Base-by-base conservation (phyloP, 2,113 vertebrate species). In the Oryzias celebensis region DNA sequence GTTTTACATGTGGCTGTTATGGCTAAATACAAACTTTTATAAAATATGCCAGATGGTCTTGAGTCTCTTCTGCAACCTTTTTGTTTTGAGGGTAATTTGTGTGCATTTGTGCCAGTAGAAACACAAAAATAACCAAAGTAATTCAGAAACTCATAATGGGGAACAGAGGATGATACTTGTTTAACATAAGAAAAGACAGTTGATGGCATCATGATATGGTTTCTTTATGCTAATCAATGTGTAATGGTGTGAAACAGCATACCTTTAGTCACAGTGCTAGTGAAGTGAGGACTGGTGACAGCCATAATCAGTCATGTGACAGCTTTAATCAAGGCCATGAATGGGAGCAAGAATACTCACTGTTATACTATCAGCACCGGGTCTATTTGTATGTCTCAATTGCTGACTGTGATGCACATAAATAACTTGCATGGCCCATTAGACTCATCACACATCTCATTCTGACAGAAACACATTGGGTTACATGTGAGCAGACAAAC, bases 341-440 rank as follows among this genome's bases (percentile, higher is more conserved):
- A 53, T 10, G 58, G 58, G 67, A 65, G 73, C 68, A 73, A 58
- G 48, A 65, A 52, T 20, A 58, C 68, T 58, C 18, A 24, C 46
- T 64, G 65, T 58, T 69, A 68, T 51, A 65, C 68, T 84, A 85
- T 81, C 77, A 83, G 80, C 71, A 74, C 52, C 0, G 17, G 69
- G 74, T 66, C 75, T 77, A 84, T 85, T 85, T 85, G 60, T 77
- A 82, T 49, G 1, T 75, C 71, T 87, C 77, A 74, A 82, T 80
- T 26, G 61, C 50, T 41, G 49, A 80, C 65, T 78, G 71, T 22
- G 74, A 76, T 78, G 76, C 64, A 73, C 84, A 77, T 77, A 81
- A 86, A 88, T 83, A 84, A 77, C 72, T 62, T 52, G 67, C 83
- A 86, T n/a, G 79, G 70, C 60, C 66, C 83, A 88, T 86, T 88